A percentile compares a stretch with the other conserved stretches of the same genome.
phyloP scores from a whole-genome alignment of 2,113 vertebrate species.

The Zosterops lateralis region DNA sequence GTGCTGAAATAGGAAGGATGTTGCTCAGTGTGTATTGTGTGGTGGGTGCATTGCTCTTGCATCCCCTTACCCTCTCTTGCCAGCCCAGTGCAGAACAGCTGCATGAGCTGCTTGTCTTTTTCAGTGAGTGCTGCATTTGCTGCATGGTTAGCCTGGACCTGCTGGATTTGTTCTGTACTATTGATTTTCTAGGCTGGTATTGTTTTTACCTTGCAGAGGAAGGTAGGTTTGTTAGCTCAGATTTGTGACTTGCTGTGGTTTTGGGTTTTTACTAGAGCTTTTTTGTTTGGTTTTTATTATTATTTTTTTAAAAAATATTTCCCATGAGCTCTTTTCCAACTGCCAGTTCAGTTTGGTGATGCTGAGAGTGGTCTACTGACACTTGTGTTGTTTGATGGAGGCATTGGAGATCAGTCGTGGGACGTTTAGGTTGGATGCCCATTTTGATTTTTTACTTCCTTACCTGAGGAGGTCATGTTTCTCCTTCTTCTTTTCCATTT shows the following conservation, averaged over 20 bases:
- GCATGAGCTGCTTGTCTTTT: not conserved
- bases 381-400: not conserved
- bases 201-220: not conserved
- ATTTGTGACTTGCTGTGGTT: not conserved
- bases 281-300: not conserved
- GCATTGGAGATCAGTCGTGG: not conserved
- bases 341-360: not conserved
- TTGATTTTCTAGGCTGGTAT: not conserved
- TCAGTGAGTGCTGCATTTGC: not conserved
- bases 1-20: not conserved
- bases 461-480: not conserved
- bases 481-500: not conserved
- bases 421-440: not conserved
- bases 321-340: not conserved
- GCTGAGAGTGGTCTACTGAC: not conserved
- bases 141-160: not conserved
- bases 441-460: not conserved
- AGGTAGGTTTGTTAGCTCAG: not conserved
- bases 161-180: conserved; percentile 20
- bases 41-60: not conserved
- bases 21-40: not conserved
- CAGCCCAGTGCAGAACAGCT: not conserved
- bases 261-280: not conserved
- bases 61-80: not conserved
- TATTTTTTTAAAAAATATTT: not conserved